Evolutionary conservation across 2,113 vertebrate species (phyloP).

Genomic region (Neotoma lepida): DNA sequence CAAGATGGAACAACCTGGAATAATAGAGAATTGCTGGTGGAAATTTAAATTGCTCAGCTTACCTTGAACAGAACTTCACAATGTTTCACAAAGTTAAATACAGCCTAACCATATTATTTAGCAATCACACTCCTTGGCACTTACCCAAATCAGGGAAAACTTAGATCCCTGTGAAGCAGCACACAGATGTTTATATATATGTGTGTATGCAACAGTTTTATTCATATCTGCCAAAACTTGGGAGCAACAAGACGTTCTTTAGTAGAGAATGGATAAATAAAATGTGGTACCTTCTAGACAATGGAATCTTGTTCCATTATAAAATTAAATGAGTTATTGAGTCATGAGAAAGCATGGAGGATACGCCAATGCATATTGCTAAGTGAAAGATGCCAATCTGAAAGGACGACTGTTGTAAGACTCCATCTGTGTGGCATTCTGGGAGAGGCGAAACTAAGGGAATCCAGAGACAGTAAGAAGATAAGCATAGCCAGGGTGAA

Average conservation of each 20-base stretch:
- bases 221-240: neutral
- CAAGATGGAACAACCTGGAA: neutral
- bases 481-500: neutral
- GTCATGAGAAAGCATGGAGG: too few species aligned
- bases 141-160: neutral
- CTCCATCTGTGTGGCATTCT: neutral
- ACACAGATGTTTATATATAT: neutral
- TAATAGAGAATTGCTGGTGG: neutral
- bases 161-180: neutral
- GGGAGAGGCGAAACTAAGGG: neutral
- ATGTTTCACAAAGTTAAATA: constrained; percentile 15
- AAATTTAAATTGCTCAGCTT: neutral
- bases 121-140: neutral
- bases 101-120: neutral
- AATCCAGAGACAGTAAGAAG: neutral
- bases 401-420: neutral
- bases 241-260: constrained; percentile 10
- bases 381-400: neutral
- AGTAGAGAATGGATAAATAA: neutral
- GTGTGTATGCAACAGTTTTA: neutral
- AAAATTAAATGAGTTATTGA: neutral
- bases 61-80: neutral
- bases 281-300: neutral
- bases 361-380: neutral
- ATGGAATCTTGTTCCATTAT: neutral